phyloP scores from a whole-genome alignment of 2,888 invertebrate species.

The Hyalella azteca region DNA sequence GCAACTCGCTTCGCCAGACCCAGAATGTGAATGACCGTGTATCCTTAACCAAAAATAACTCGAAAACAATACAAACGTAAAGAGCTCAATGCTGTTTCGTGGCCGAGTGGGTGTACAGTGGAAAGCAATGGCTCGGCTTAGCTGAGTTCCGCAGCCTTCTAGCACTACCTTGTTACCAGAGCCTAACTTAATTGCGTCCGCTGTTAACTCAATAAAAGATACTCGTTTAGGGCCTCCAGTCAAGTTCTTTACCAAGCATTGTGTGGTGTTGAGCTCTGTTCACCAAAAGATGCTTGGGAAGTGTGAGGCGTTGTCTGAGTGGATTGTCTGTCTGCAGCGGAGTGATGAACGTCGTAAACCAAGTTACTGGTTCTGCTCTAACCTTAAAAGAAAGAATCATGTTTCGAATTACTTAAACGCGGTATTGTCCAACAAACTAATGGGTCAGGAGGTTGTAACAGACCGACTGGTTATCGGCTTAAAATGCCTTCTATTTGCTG shows the following conservation, averaged over 20 bases:
- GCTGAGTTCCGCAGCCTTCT: background rate
- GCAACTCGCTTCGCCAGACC: too few relatives aligned
- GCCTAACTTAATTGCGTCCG: conserved; percentile 31
- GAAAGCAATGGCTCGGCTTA: background rate
- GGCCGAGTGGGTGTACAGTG: background rate
- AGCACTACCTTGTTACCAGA: conserved; percentile 35
- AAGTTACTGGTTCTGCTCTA: background rate
- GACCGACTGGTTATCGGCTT: too few relatives aligned
- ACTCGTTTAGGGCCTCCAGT: conserved; percentile 34
- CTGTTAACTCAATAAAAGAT: conserved; percentile 30
- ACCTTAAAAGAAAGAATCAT: background rate
- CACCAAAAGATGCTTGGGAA: background rate
- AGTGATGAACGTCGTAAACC: conserved; percentile 2
- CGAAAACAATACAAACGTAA: too few relatives aligned
- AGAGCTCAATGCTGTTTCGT: background rate
- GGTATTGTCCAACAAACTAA: too few relatives aligned
- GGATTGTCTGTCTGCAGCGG: conserved; percentile 22
- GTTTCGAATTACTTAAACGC: conserved; percentile 5
- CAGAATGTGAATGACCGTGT: too few relatives aligned
- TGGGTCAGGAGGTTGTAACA: too few relatives aligned
- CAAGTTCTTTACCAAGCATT: conserved; percentile 20
- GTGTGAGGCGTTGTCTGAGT: conserved; percentile 7
- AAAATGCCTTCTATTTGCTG: too few relatives aligned
- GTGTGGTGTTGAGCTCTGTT: conserved; percentile 27
- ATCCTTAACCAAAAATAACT: too few relatives aligned